These are phyloP conservation scores for Budorcas taxicolor DNA, from an alignment of 2,113 vertebrate genomes.

Conservation along the genomic window DNA sequence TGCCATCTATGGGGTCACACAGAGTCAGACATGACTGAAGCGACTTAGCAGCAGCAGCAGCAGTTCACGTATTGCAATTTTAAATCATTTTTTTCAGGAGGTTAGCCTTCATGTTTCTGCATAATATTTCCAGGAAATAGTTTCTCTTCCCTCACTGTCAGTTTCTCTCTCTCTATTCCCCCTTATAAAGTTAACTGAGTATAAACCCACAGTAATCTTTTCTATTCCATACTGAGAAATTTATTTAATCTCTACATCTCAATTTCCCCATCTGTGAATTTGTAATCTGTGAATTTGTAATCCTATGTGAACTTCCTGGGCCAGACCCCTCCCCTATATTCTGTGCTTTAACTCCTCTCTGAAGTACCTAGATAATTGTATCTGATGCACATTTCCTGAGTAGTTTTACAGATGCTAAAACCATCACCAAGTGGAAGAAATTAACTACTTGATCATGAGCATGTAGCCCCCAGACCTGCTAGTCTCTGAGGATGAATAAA, in stretches of 20 bases:
- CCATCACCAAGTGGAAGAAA: neutral
- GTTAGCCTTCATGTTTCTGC: neutral
- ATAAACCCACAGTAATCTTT: neutral
- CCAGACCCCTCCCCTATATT: neutral
- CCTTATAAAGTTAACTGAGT: neutral
- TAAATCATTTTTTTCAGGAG: neutral
- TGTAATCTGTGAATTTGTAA: neutral
- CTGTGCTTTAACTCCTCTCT: neutral
- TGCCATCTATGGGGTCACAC: rapidly evolving
- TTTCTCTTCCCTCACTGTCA: neutral
- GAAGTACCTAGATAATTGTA: neutral
- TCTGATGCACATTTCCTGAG: neutral
- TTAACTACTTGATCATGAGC: neutral
- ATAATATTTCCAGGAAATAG: neutral
- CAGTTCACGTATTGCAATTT: neutral
- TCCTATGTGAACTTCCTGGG: neutral
- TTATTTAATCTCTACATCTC: neutral
- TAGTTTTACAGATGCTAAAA: neutral
- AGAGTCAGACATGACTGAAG: too few species aligned
- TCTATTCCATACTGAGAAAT: neutral
- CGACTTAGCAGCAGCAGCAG: too few species aligned
- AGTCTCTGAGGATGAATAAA: neutral
- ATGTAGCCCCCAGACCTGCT: neutral
- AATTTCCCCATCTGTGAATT: neutral
- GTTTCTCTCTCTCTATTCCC: neutral